phyloP scores from a whole-genome alignment of 2,113 vertebrate genomes.

The Pelobates fuscus region DNA sequence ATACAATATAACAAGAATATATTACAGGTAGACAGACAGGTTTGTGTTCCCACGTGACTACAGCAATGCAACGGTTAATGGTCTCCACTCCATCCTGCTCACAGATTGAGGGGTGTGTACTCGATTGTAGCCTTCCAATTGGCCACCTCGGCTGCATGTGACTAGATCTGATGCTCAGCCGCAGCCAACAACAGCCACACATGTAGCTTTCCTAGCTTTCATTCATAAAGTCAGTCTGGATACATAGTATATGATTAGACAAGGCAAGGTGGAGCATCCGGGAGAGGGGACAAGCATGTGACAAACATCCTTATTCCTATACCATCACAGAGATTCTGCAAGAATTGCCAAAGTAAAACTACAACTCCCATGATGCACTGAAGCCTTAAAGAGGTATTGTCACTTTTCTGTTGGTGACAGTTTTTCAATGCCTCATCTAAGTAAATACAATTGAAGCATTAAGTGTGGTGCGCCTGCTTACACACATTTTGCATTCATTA shows the following conservation, averaged over 20 bases:
- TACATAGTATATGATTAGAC: conserved; percentile 1
- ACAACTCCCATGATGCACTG: too few species aligned
- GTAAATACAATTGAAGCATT: too few species aligned
- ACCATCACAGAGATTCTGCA: too few species aligned
- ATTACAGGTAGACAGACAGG: neutral
- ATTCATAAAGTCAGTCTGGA: conserved; percentile 36
- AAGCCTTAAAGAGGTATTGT: neutral
- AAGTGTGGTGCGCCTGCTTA: too few species aligned
- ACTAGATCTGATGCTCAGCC: conserved; percentile 22
- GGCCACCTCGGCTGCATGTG: conserved; percentile 20
- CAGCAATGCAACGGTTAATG: conserved; percentile 14
- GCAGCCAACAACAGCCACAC: neutral
- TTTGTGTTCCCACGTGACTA: neutral
- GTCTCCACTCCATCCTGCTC: neutral
- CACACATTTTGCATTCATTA: too few species aligned
- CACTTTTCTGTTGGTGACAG: too few species aligned
- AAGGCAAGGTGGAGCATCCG: neutral
- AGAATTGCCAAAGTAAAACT: too few species aligned
- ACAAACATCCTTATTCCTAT: too few species aligned
- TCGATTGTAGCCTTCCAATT: neutral
- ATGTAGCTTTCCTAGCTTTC: neutral
- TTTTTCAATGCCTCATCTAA: too few species aligned
- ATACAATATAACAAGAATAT: neutral
- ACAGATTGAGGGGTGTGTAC: conserved; percentile 26
- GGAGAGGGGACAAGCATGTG: neutral